Evolutionary conservation across 2,888 invertebrate species (phyloP).

Genomic region (Marronus borbonicus): DNA sequence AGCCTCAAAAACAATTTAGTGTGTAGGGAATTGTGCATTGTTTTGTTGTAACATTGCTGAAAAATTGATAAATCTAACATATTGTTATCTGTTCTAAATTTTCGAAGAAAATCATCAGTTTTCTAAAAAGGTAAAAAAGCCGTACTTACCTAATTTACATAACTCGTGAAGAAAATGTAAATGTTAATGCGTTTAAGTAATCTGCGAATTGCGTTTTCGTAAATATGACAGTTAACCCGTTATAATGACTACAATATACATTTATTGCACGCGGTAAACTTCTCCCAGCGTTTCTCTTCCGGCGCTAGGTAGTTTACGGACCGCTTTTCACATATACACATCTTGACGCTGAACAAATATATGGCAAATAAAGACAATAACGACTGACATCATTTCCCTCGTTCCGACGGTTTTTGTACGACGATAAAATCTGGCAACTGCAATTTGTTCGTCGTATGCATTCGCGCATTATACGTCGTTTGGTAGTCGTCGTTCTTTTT

Average conservation of each 20-base stretch:
- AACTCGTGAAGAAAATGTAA: too few relatives aligned
- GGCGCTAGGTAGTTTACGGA: neutral
- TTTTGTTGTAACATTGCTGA: too few relatives aligned
- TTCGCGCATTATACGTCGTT: slow-evolving; percentile 13
- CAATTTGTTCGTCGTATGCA: slow-evolving; percentile 43
- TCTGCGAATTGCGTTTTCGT: too few relatives aligned
- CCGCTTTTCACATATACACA: slow-evolving; percentile 16
- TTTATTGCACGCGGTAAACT: neutral
- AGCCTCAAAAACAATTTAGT: too few relatives aligned
- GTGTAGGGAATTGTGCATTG: too few relatives aligned
- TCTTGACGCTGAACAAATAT: slow-evolving; percentile 17
- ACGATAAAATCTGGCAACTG: slow-evolving; percentile 46
- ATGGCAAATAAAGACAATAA: slow-evolving; percentile 47
- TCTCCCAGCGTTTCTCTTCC: neutral
- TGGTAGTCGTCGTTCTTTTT: slow-evolving; percentile 7
- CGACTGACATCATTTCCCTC: slow-evolving; percentile 34
- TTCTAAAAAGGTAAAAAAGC: too few relatives aligned
- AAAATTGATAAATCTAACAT: too few relatives aligned
- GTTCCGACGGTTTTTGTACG: slow-evolving; percentile 35
- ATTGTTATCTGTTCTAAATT: too few relatives aligned
- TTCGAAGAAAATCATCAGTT: too few relatives aligned
- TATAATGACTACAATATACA: slow-evolving; percentile 1
- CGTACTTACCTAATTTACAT: too few relatives aligned
- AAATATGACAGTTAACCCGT: too few relatives aligned
- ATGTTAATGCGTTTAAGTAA: too few relatives aligned